Evolutionary conservation across 2,888 invertebrate species (phyloP).

Genomic region (Philhelius pedissequus): DNA sequence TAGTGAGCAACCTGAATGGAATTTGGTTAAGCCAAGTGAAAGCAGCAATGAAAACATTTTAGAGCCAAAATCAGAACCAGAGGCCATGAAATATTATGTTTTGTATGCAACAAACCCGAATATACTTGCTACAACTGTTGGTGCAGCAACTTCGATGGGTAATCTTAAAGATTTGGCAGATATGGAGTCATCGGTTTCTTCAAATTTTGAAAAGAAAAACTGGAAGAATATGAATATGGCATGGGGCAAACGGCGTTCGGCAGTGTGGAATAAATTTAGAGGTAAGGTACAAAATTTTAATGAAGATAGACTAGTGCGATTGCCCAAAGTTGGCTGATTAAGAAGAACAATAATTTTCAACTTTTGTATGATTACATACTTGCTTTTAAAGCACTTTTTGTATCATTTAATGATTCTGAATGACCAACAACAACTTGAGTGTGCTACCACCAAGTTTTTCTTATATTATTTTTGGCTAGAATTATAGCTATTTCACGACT

Average conservation of each 20-base stretch:
- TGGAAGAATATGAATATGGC: conserved; percentile 86
- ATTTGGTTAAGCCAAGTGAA: conserved; percentile 16
- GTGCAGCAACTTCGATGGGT: background rate
- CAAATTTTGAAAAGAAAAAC: conserved; percentile 81
- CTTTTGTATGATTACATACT: no score
- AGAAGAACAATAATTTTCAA: no score
- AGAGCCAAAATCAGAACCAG: background rate
- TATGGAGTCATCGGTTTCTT: conserved; percentile 1
- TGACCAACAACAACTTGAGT: no score
- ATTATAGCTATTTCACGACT: no score
- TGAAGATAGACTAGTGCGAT: no score
- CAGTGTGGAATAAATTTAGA: conserved; percentile 81
- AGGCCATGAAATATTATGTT: conserved; percentile 69
- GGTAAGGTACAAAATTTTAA: conserved; percentile 74
- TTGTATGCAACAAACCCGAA: conserved; percentile 69
- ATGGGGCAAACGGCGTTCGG: conserved; percentile 86
- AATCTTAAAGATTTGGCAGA: conserved; percentile 17
- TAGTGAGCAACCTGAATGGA: conserved; percentile 70
- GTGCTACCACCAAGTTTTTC: no score
- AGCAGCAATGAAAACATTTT: conserved; percentile 38
- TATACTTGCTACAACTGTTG: conserved; percentile 31
- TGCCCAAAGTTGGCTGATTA: no score
- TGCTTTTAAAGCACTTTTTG: no score
- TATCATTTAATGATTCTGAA: no score
- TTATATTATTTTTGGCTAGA: no score